A percentile compares a stretch with the other conserved stretches of the same genome.
These are phyloP conservation scores for Esox masquinongy DNA, from an alignment of 2,797 vertebrate genomes.

Conservation along the genomic window DNA sequence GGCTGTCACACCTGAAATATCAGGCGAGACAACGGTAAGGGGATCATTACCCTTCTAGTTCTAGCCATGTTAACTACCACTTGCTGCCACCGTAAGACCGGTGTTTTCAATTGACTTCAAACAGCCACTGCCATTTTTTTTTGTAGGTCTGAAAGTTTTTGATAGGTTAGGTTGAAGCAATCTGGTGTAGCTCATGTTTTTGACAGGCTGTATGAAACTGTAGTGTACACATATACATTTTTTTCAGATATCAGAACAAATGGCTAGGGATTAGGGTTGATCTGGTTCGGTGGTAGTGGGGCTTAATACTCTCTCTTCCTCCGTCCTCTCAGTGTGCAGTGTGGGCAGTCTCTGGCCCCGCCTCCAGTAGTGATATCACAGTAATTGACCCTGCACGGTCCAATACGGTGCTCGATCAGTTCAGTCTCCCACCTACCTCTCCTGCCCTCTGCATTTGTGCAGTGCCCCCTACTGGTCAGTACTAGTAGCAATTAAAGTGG, in stretches of 20 bases:
- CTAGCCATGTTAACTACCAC: conserved; percentile 29
- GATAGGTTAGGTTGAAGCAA: not conserved
- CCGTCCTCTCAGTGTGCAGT: conserved; percentile 73
- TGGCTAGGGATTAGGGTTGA: not conserved
- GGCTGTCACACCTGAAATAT: conserved; percentile 74
- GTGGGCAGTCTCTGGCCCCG: conserved; percentile 83
- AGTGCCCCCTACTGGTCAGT: conserved; percentile 78
- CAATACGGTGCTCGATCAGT: conserved; percentile 85
- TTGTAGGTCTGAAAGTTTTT: not conserved
- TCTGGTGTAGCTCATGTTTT: not conserved
- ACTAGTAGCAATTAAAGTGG: not conserved
- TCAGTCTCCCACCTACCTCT: conserved; percentile 78
- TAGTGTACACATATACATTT: not conserved
- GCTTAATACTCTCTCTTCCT: conserved; percentile 7
- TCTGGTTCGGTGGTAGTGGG: not conserved
- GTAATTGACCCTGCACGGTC: conserved; percentile 82
- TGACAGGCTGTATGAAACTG: not conserved
- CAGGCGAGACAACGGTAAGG: conserved; percentile 76
- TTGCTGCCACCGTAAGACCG: conserved; percentile 26
- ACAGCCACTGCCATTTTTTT: conserved; percentile 16
- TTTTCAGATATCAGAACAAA: not conserved
- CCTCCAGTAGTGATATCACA: conserved; percentile 81
- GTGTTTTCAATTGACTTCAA: conserved; percentile 34
- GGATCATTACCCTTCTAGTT: conserved; percentile 23
- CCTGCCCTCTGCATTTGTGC: conserved; percentile 78